phyloP scores from a whole-genome alignment of 2,797 vertebrate species.

The Octomys mimax region DNA sequence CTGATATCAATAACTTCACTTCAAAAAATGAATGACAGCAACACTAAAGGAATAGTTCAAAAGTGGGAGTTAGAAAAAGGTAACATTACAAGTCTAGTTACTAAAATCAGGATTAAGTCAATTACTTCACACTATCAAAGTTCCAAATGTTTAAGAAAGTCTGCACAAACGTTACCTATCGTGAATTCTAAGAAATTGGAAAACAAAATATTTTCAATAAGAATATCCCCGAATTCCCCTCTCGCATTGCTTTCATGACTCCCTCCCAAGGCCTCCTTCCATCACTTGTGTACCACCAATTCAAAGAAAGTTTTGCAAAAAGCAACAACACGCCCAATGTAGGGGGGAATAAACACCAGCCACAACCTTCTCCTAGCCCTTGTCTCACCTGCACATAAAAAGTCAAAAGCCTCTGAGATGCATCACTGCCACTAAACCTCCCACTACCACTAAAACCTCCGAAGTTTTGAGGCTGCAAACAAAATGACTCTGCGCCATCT shows the following conservation, averaged over 20 bases:
- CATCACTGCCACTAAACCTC: background rate
- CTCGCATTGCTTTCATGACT: background rate
- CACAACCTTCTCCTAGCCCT: background rate
- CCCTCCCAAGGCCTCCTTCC: background rate
- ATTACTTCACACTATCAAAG: background rate
- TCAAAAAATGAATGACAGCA: background rate
- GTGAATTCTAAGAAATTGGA: background rate
- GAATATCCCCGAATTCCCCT: background rate
- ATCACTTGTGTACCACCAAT: background rate
- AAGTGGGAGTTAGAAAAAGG: background rate
- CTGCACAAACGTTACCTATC: background rate
- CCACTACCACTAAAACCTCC: background rate
- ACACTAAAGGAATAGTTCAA: constrained; percentile 18
- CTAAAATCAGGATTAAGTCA: constrained; percentile 20
- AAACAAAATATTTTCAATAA: background rate
- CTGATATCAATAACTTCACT: background rate
- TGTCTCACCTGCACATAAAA: background rate
- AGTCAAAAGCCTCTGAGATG: background rate
- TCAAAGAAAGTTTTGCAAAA: constrained; percentile 7
- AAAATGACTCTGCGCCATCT: background rate
- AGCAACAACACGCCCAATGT: background rate
- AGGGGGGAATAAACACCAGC: background rate
- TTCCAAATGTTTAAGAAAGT: constrained; percentile 10
- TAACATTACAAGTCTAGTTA: background rate
- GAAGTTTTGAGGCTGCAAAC: constrained; percentile 19